Evolutionary conservation across 2,888 invertebrate species (phyloP).

Genomic region (Drosophila formosana): DNA sequence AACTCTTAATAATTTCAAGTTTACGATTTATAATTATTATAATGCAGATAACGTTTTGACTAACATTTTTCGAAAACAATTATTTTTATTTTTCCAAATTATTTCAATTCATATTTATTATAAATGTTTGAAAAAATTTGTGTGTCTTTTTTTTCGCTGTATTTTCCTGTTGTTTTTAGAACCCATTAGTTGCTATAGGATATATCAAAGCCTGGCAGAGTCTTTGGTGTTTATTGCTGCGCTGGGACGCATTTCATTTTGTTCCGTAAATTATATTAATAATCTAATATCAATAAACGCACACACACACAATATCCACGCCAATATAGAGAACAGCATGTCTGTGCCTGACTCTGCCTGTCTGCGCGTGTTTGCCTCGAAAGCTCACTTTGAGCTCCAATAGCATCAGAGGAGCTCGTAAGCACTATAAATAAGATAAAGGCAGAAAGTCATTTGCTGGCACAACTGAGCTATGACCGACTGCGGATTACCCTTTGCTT

Average conservation of each 20-base stretch:
- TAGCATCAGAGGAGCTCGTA: neutral
- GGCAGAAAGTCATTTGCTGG: neutral
- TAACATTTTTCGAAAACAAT: no score
- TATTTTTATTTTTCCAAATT: no score
- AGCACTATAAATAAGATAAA: slow-evolving; percentile 7
- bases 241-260: neutral
- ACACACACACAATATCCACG: neutral
- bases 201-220: neutral
- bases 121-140: no score
- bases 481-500: neutral
- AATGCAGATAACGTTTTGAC: no score
- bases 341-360: slow-evolving; percentile 7
- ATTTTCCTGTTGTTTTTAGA: no score
- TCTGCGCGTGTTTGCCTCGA: slow-evolving; percentile 13
- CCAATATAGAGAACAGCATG: slow-evolving; percentile 9
- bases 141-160: no score
- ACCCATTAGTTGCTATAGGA: neutral
- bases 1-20: no score
- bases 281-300: slow-evolving; percentile 12
- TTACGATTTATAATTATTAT: no score
- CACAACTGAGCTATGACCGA: neutral
- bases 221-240: no score
- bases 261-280: slow-evolving; percentile 3
- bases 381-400: slow-evolving; percentile 9
- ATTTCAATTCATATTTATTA: no score